These are phyloP conservation scores for Darevskia mixta DNA, from an alignment of 2,797 vertebrate species.

Conservation along the genomic window DNA sequence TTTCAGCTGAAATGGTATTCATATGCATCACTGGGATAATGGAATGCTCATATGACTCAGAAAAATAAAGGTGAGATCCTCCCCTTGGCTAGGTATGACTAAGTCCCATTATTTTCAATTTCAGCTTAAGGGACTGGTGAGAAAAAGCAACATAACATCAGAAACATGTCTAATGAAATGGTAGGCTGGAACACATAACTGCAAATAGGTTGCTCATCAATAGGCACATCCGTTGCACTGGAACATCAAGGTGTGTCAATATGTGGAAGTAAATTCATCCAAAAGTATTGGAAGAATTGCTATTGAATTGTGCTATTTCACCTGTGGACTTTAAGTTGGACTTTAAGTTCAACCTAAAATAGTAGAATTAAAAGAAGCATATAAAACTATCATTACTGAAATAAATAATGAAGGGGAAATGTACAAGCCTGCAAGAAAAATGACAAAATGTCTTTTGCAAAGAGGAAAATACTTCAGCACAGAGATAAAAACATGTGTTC, in stretches of 20 bases:
- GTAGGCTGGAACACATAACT: no score
- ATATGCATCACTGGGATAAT: conserved; percentile 1
- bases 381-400: no score
- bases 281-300: background rate
- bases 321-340: background rate
- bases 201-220: background rate
- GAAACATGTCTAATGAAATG: background rate
- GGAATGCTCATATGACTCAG: background rate
- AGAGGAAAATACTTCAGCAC: no score
- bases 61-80: background rate
- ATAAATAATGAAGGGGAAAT: no score
- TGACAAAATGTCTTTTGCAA: no score
- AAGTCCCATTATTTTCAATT: background rate
- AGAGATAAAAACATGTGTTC: no score
- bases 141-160: background rate
- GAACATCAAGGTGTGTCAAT: background rate
- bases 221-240: background rate
- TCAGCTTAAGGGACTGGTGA: background rate
- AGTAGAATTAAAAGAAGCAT: no score
- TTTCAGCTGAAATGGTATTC: conserved; percentile 9
- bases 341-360: no score
- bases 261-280: background rate
- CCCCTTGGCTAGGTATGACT: background rate
- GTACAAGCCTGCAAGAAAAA: no score
- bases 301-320: background rate